These are phyloP conservation scores for Macrocentrus cingulum DNA, from an alignment of 1,140 invertebrate species.

Conservation along the genomic window DNA sequence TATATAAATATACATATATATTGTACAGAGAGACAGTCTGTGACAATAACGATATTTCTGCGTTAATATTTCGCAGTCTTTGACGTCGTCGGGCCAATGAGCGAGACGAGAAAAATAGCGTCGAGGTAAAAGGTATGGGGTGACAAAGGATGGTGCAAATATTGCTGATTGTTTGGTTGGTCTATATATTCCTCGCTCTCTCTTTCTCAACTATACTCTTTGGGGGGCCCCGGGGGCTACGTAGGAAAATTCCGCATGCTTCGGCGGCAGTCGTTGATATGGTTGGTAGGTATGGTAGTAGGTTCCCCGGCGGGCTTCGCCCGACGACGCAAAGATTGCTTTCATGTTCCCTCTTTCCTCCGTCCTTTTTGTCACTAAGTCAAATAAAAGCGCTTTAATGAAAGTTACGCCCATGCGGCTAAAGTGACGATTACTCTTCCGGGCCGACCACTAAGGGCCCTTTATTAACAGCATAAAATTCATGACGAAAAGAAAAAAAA, in stretches of 20 bases:
- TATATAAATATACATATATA: slow-evolving; percentile 10
- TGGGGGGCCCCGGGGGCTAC: slow-evolving; percentile 10
- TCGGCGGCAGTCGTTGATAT: slow-evolving; percentile 2
- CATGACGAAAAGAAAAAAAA: neutral
- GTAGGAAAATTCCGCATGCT: slow-evolving; percentile 24
- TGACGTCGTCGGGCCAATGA: slow-evolving; percentile 8
- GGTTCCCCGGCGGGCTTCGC: neutral
- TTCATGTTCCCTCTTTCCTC: slow-evolving; percentile 16
- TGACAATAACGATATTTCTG: slow-evolving; percentile 26
- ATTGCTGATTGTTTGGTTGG: slow-evolving; percentile 27
- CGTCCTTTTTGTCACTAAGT: slow-evolving; percentile 21
- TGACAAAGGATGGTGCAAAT: slow-evolving; percentile 28
- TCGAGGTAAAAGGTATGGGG: neutral
- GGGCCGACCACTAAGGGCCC: neutral
- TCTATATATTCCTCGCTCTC: slow-evolving; percentile 9
- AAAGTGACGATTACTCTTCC: slow-evolving; percentile 24
- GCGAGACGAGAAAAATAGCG: neutral
- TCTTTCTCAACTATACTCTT: neutral
- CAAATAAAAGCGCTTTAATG: slow-evolving; percentile 28
- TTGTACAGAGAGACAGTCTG: slow-evolving; percentile 9
- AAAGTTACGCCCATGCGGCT: slow-evolving; percentile 20
- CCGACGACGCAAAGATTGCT: slow-evolving; percentile 21
- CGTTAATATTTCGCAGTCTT: slow-evolving; percentile 17
- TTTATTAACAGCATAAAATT: too few species aligned
- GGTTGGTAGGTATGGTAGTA: neutral